Percentiles rank a stretch among this genome's conserved stretches.
Conservation (phyloP, 2,797 vertebrate genomes). For the Acropternis orthonyx region DNA sequence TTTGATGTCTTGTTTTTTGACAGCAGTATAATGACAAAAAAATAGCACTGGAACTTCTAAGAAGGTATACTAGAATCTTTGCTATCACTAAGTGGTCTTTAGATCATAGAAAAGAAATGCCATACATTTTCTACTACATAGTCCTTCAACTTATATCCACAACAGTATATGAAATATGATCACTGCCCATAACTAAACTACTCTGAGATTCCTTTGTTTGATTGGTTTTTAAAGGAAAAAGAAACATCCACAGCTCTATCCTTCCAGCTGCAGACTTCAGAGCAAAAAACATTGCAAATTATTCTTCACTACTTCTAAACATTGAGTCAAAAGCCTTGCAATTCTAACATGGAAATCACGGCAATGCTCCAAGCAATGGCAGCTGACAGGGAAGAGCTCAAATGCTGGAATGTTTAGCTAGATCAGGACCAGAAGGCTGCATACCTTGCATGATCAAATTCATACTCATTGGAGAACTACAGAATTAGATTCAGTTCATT, state of each 20-base stretch:
- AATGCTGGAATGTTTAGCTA: not conserved
- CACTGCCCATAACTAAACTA: not conserved
- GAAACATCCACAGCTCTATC: not conserved
- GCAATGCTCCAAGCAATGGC: not conserved
- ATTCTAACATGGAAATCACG: not conserved
- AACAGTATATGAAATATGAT: not conserved
- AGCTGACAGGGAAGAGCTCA: not conserved
- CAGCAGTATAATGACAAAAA: not conserved
- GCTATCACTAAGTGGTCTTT: not conserved
- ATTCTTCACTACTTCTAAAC: not conserved
- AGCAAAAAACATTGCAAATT: not conserved
- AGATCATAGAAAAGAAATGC: not conserved
- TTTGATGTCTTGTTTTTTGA: not conserved
- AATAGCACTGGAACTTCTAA: not conserved
- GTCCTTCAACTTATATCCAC: not conserved
- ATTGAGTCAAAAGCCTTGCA: not conserved
- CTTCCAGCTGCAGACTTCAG: not conserved
- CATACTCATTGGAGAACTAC: not conserved
- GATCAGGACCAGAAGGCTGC: not conserved
- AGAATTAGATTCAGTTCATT: slow-evolving; percentile 15
- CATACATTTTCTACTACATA: not conserved
- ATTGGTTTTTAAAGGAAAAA: not conserved
- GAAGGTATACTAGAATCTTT: not conserved
- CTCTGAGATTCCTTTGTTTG: not conserved
- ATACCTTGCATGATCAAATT: not conserved